Evolutionary conservation across 2,888 invertebrate genomes (phyloP).

Genomic region (Lymantria dispar): DNA sequence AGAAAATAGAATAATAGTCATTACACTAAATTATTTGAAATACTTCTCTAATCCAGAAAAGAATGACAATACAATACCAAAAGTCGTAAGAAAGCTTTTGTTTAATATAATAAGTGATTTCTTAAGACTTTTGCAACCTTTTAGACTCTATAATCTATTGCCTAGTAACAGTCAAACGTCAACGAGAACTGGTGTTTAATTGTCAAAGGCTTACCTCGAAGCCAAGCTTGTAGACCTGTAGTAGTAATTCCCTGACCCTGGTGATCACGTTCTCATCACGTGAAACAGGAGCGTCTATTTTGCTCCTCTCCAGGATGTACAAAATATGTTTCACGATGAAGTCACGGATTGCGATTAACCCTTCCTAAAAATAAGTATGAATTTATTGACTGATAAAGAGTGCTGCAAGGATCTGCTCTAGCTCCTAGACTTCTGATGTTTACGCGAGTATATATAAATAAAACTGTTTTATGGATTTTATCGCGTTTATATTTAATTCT

Average conservation of each 20-base stretch:
- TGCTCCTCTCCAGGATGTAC: conserved; percentile 48
- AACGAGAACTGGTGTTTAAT: neutral
- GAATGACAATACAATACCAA: too few species aligned
- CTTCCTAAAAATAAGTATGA: conserved; percentile 39
- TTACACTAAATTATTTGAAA: too few species aligned
- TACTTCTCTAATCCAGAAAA: too few species aligned
- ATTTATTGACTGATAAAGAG: neutral
- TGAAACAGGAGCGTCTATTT: conserved; percentile 23
- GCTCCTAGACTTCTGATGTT: neutral
- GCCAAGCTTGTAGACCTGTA: conserved; percentile 94
- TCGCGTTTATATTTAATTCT: too few species aligned
- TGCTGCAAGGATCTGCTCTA: neutral
- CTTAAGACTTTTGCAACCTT: too few species aligned
- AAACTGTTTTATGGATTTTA: too few species aligned
- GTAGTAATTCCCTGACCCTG: conserved; percentile 76
- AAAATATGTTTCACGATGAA: conserved; percentile 55
- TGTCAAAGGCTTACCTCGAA: conserved; percentile 85
- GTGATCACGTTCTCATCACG: conserved; percentile 53
- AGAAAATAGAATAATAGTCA: too few species aligned
- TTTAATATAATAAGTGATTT: too few species aligned
- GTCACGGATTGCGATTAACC: conserved; percentile 61
- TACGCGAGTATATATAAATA: too few species aligned
- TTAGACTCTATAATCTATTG: too few species aligned
- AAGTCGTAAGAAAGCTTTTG: too few species aligned
- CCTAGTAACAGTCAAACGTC: too few species aligned